phyloP scores from a whole-genome alignment of 2,113 vertebrate genomes.

The Nicator chloris region DNA sequence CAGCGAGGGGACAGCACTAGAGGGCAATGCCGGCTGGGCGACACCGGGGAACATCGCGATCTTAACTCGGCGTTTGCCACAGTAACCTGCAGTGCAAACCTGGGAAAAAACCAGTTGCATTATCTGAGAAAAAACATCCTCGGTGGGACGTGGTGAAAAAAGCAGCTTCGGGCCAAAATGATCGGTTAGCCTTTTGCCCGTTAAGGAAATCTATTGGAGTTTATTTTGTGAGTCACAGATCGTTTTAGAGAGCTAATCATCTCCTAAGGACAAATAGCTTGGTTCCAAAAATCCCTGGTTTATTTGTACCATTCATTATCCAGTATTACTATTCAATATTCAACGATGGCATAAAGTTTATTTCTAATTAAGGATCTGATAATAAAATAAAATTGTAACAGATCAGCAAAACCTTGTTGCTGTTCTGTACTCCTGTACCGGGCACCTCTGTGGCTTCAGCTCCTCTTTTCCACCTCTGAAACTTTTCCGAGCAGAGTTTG shows the following conservation, averaged over 20 bases:
- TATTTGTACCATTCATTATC: background rate
- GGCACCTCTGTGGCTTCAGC: background rate
- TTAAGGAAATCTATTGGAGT: background rate
- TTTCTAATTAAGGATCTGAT: background rate
- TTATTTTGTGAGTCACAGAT: background rate
- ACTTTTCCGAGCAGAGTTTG: background rate
- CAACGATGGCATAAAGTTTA: background rate
- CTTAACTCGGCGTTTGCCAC: background rate
- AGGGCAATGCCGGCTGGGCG: conserved; percentile 43
- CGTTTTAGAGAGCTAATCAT: background rate
- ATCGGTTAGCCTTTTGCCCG: background rate
- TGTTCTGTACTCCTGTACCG: background rate
- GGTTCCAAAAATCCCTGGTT: background rate
- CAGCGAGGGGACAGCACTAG: conserved; percentile 54
- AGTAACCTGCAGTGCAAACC: background rate
- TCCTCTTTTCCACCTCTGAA: background rate
- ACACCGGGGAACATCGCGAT: background rate
- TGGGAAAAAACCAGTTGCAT: background rate
- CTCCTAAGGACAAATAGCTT: background rate
- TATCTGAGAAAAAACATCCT: background rate
- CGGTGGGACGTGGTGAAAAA: background rate
- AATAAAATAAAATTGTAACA: background rate
- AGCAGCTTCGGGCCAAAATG: background rate
- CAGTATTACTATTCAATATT: background rate
- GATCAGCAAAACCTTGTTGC: background rate